Conservation (phyloP, 2,797 vertebrate species). For the Xerus rutilus region DNA sequence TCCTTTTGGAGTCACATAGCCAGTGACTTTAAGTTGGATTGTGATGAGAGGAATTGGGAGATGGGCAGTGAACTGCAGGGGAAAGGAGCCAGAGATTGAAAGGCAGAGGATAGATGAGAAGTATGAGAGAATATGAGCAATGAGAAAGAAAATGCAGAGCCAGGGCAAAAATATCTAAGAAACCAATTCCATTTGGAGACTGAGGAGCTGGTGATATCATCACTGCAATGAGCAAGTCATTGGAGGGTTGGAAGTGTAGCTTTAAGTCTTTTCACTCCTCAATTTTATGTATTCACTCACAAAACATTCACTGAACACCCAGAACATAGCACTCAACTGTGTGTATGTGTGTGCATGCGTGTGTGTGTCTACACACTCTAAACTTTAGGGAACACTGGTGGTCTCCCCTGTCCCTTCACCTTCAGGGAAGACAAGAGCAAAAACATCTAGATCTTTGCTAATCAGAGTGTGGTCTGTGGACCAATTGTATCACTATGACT, state of each 20-base stretch:
- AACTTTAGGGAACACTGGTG: not conserved
- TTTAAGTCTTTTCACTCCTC: conserved; percentile 34
- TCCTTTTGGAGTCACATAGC: not conserved
- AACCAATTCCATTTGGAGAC: conserved; percentile 37
- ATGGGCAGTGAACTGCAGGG: not conserved
- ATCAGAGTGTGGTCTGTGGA: not conserved
- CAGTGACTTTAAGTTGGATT: not conserved
- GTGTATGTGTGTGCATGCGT: not conserved
- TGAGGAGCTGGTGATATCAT: not conserved
- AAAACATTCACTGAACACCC: not conserved
- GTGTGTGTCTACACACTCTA: not conserved
- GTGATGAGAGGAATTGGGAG: not conserved
- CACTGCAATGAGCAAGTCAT: conserved; percentile 3
- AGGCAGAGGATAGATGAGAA: not conserved
- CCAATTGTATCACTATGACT: not conserved
- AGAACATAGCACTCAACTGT: not conserved
- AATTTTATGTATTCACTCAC: not conserved
- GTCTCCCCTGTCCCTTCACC: not conserved
- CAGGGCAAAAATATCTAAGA: conserved; percentile 6
- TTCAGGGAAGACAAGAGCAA: conserved; percentile 35
- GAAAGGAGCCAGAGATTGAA: not conserved
- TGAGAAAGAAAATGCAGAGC: conserved; percentile 30
- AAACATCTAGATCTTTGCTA: conserved; percentile 11
- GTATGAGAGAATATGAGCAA: conserved; percentile 19
- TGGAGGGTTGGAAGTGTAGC: not conserved